Conservation (phyloP, 2,888 invertebrate species). For the Zygothrica quintamaculata region DNA sequence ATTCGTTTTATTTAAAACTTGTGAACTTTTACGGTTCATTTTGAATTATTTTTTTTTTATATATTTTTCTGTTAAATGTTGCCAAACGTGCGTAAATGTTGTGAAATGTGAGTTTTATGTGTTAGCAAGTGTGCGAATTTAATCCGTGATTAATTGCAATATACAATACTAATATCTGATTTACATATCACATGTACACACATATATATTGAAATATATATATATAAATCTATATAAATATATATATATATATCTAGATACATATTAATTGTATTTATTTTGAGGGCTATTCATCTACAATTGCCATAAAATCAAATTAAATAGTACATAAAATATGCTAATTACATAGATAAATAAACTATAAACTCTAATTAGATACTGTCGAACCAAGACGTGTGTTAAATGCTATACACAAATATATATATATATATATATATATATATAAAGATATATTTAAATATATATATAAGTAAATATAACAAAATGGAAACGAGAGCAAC, state of each 20-base stretch:
- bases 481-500: slow-evolving; percentile 31
- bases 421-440: not conserved
- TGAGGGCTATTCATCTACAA: slow-evolving; percentile 61
- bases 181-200: slow-evolving; percentile 33
- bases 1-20: slow-evolving; percentile 16
- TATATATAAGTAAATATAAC: slow-evolving; percentile 14
- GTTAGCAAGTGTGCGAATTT: slow-evolving; percentile 62
- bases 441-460: not conserved
- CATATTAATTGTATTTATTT: slow-evolving; percentile 42
- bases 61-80: slow-evolving; percentile 24
- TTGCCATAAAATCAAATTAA: slow-evolving; percentile 77
- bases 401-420: slow-evolving; percentile 20
- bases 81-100: slow-evolving; percentile 73
- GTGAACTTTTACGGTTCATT: not conserved
- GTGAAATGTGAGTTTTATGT: slow-evolving; percentile 66
- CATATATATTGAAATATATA: not conserved
- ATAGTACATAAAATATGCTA: slow-evolving; percentile 76
- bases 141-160: slow-evolving; percentile 57
- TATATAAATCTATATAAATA: not conserved
- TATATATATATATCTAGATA: not conserved
- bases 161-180: slow-evolving; percentile 43
- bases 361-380: slow-evolving; percentile 78
- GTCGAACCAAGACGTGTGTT: slow-evolving; percentile 66
- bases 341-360: slow-evolving; percentile 72
- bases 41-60: slow-evolving; percentile 25